These are phyloP conservation scores for Mola mola DNA, from an alignment of 2,113 vertebrate genomes.

Conservation along the genomic window DNA sequence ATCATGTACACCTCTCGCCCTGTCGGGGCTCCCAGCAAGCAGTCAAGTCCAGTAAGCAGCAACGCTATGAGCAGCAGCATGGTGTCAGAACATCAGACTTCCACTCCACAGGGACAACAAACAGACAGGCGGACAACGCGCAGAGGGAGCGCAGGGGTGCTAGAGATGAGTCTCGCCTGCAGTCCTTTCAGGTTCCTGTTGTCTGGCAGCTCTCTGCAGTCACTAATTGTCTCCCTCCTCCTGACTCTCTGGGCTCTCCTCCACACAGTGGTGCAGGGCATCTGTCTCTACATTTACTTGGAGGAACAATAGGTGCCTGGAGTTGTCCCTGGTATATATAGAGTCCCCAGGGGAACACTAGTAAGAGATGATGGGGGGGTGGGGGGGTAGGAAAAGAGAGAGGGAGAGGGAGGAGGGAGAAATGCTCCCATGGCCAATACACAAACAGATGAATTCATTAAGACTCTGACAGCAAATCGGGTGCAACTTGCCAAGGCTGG, in stretches of 20 bases:
- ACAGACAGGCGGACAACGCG: slow-evolving; percentile 13
- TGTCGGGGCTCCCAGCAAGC: slow-evolving; percentile 74
- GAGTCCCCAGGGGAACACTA: slow-evolving; percentile 75
- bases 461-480: slow-evolving; percentile 83
- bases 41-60: slow-evolving; percentile 71
- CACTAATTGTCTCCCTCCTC: slow-evolving; percentile 63
- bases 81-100: slow-evolving; percentile 67
- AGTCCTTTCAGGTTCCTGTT: slow-evolving; percentile 32
- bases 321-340: slow-evolving; percentile 86
- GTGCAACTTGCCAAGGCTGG: slow-evolving; percentile 83
- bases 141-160: slow-evolving; percentile 12
- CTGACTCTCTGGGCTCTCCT: slow-evolving; percentile 64
- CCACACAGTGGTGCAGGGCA: slow-evolving; percentile 68
- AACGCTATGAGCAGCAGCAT: slow-evolving; percentile 75
- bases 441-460: slow-evolving; percentile 93
- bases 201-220: slow-evolving; percentile 40
- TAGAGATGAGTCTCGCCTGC: slow-evolving; percentile 29
- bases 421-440: slow-evolving; percentile 84
- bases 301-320: slow-evolving; percentile 78
- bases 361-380: slow-evolving; percentile 50
- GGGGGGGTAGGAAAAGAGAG: slow-evolving; percentile 53
- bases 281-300: slow-evolving; percentile 79
- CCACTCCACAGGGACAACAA: slow-evolving; percentile 38
- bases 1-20: slow-evolving; percentile 87
- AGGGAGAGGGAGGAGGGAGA: slow-evolving; percentile 69